phyloP scores from a whole-genome alignment of 2,113 vertebrate species.

The Bucco capensis region DNA sequence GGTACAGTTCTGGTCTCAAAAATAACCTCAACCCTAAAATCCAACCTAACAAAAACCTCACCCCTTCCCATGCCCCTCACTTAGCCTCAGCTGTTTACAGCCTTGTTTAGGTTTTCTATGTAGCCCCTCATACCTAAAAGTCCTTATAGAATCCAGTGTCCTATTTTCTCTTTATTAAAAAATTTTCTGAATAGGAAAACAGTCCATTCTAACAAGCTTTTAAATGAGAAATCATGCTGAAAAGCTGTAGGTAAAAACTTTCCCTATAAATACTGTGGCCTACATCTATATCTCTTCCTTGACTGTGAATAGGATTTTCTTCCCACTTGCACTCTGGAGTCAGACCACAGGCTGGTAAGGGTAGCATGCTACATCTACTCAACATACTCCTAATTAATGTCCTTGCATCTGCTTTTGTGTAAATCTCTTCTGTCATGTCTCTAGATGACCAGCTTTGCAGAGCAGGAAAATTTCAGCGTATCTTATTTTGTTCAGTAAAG shows the following conservation, averaged over 20 bases:
- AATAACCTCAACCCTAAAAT: background rate
- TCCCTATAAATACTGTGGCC: background rate
- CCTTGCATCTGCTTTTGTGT: background rate
- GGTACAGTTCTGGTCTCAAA: background rate
- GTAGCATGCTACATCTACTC: background rate
- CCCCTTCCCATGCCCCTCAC: accelerated
- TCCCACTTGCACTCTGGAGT: background rate
- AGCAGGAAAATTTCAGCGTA: background rate
- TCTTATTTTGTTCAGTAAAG: background rate
- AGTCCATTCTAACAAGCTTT: background rate
- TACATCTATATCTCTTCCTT: background rate
- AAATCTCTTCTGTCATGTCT: background rate
- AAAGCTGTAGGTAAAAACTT: background rate
- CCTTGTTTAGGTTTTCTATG: background rate
- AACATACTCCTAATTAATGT: background rate
- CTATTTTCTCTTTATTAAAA: background rate
- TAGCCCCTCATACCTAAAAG: background rate
- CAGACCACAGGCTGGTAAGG: background rate
- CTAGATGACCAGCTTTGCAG: background rate
- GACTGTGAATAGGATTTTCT: background rate
- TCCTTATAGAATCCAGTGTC: background rate
- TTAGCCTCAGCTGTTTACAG: background rate
- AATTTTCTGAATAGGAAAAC: background rate
- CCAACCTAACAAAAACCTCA: background rate
- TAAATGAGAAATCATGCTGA: background rate